phyloP scores from a whole-genome alignment of 2,888 invertebrate species.

The Zygogramma bicolorata region DNA sequence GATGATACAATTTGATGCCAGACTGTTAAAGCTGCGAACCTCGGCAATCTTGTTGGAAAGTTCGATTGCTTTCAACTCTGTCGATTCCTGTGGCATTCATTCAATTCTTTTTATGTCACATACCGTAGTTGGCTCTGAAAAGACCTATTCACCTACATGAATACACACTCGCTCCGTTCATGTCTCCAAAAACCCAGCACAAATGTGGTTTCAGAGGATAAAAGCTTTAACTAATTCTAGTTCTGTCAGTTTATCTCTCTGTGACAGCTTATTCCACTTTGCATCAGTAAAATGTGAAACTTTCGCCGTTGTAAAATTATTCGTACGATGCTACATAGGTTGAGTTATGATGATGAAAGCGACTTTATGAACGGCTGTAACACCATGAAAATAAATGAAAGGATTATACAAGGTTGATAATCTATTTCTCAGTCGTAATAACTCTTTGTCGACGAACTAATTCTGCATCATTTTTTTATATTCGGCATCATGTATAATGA shows the following conservation, averaged over 20 bases:
- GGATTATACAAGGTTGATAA: no score
- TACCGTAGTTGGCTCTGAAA: not conserved
- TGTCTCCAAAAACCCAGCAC: slow-evolving; percentile 13
- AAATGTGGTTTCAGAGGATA: slow-evolving; percentile 37
- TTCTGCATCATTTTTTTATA: no score
- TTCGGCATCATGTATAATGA: no score
- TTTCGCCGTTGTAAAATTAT: not conserved
- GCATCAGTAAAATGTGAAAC: slow-evolving; percentile 11
- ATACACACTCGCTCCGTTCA: slow-evolving; percentile 54
- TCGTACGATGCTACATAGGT: not conserved
- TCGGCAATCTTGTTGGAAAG: no score
- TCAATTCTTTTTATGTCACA: not conserved
- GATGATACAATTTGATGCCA: no score
- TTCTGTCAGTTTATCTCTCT: slow-evolving; percentile 26
- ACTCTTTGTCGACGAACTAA: no score
- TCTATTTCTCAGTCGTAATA: no score
- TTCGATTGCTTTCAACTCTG: no score
- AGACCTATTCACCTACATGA: slow-evolving; percentile 51
- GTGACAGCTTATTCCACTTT: slow-evolving; percentile 17
- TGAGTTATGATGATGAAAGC: not conserved
- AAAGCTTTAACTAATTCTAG: slow-evolving; percentile 44
- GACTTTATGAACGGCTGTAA: not conserved
- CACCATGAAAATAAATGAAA: not conserved
- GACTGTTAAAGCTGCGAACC: no score
- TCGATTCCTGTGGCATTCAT: not conserved